Base-by-base conservation (phyloP, 2,888 invertebrate species). In the Horisme vitalbata region DNA sequence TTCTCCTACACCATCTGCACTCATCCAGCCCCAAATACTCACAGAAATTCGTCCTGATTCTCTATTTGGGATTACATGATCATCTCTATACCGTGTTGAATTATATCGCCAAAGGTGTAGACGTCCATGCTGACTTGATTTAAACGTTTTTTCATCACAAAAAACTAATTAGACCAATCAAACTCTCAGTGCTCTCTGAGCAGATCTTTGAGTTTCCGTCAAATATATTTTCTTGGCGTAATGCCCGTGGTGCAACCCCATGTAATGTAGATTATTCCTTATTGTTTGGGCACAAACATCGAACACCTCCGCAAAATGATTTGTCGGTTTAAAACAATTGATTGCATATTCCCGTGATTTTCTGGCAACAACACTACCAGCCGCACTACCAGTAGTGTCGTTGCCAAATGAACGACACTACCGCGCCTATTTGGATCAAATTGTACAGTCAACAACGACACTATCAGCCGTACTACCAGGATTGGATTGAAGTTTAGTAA, bases 21-120 rank as follows among this genome's bases (percentile, higher is more conserved):
- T 9, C 20, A 33, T 33, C 33, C 33, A 33, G 5, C 33, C 33
- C 3, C 4, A 33, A 6, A 33, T 33, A 11, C 10, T 33, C 6
- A 9, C 21, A 4, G 33, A 20, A 9, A 33, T 33, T 18, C 33
- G 10, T 5, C 33, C 33, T 9, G 32, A 32, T 3, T 5, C 8
- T 8, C 3, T 7, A n/a, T 32, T 32, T 3, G 32, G 15, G 3
- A 15, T 8, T 7, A 32, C 32, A 20, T 33, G 33, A 11, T 33
- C 33, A 20, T 33, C 21, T 20, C 20, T 20, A 11, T 21, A 33
- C 10, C 21, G 4, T 20, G 21, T 33, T 5, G 4, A 5, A 9
- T 21, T 5, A 20, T 9, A 20, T 21, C 33, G 8, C 18, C 21
- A 21, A n/a, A 20, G 11, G 20, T 33, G 20, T 10, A 21, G 20